phyloP scores from a whole-genome alignment of 2,113 vertebrate species.

The Sterrhoptilus dennistouni region DNA sequence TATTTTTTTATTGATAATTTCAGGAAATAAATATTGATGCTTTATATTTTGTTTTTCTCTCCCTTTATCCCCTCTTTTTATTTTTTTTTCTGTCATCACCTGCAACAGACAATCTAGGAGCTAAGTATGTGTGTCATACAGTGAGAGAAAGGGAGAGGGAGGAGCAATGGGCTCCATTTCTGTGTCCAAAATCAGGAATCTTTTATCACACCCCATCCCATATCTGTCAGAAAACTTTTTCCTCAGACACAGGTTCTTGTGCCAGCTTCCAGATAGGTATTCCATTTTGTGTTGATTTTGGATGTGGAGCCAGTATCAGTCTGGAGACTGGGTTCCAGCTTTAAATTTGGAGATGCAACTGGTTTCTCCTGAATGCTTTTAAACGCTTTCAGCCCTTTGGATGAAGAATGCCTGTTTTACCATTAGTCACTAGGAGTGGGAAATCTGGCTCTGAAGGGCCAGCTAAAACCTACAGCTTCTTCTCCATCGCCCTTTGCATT shows the following conservation, averaged over 20 bases:
- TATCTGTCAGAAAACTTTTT: background rate
- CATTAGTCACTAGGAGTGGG: background rate
- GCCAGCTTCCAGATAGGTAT: background rate
- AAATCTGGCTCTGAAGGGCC: background rate
- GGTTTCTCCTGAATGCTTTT: background rate
- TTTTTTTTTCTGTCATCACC: too few relatives aligned
- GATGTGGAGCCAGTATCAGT: background rate
- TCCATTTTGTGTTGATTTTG: conserved; percentile 36
- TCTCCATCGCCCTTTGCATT: background rate
- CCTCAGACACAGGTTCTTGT: background rate
- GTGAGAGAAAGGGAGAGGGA: background rate
- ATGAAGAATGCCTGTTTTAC: background rate
- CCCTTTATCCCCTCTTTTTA: background rate
- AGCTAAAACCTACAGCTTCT: background rate
- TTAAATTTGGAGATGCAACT: background rate
- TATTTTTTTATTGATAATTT: background rate
- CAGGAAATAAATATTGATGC: background rate
- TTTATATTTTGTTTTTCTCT: background rate
- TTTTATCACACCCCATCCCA: background rate
- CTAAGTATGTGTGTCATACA: background rate
- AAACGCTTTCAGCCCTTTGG: background rate
- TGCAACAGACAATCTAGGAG: background rate
- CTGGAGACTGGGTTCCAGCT: background rate
- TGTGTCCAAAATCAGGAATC: background rate
- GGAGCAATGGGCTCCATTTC: background rate